Percentiles rank a stretch among this genome's conserved stretches.
Evolutionary conservation across 2,113 vertebrate species (phyloP).

Genomic region (Lampris megalopsis): DNA sequence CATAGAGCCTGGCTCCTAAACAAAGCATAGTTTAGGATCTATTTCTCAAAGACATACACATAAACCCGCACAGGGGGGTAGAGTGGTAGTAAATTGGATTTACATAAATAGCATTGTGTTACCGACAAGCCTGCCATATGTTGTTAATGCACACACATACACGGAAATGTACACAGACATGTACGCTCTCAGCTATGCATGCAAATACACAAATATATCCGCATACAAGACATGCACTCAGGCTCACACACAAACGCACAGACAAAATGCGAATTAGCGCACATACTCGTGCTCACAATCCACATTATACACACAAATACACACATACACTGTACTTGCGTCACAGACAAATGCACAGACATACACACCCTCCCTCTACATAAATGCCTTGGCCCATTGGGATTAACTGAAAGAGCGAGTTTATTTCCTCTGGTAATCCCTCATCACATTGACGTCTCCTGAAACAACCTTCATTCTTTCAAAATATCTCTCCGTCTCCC

Average conservation of each 20-base stretch:
- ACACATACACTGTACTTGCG: neutral
- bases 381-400: neutral
- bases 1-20: no score
- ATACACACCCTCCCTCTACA: neutral
- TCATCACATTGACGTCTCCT: neutral
- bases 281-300: no score
- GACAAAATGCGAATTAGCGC: no score
- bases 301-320: neutral
- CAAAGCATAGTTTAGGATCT: no score
- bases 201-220: no score
- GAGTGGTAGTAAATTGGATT: no score
- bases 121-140: no score
- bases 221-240: no score
- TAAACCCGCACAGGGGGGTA: no score
- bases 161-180: neutral
- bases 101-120: no score
- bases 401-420: conserved; percentile 25
- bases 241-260: no score
- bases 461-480: conserved; percentile 3
- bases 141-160: neutral
- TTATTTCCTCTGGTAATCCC: conserved; percentile 35
- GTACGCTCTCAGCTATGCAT: neutral
- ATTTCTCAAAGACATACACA: no score
- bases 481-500: neutral
- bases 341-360: neutral